These are phyloP conservation scores for Phoenicopterus ruber DNA, from an alignment of 2,113 vertebrate species.

Conservation along the genomic window DNA sequence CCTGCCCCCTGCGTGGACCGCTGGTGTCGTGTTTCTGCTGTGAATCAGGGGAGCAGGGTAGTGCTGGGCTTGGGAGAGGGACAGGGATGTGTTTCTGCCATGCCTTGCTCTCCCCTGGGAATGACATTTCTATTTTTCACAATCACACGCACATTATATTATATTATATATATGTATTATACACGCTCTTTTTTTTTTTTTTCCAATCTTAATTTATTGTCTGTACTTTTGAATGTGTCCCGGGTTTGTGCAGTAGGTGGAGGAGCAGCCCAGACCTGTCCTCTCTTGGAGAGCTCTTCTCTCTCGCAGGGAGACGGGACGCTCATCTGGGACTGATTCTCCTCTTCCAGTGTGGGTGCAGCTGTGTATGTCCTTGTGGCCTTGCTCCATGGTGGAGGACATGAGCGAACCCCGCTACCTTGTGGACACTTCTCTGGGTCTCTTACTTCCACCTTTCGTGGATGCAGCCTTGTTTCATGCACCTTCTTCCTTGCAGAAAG, in stretches of 20 bases:
- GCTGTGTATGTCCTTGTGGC: background rate
- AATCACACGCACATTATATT: conserved; percentile 43
- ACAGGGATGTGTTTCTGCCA: background rate
- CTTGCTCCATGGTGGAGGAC: conserved; percentile 10
- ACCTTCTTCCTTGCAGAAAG: conserved; percentile 4
- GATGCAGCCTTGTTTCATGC: conserved; percentile 1
- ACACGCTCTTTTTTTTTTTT: background rate
- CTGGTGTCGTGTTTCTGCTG: background rate
- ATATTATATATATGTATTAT: conserved; percentile 5
- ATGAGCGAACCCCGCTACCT: background rate
- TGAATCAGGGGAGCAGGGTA: background rate
- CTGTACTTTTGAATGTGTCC: conserved; percentile 55
- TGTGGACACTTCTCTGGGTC: background rate
- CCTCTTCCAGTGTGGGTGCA: background rate
- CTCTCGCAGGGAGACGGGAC: background rate
- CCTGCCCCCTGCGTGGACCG: background rate
- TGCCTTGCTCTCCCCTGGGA: conserved; percentile 18
- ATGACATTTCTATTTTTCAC: conserved; percentile 41
- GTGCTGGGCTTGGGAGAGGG: background rate
- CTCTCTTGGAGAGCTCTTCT: background rate
- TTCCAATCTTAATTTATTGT: conserved; percentile 59
- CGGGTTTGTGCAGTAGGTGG: conserved; percentile 48
- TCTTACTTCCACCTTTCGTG: background rate
- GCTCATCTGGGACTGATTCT: background rate
- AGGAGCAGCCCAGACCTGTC: conserved; percentile 18